Evolutionary conservation across 2,888 invertebrate species (phyloP).

Genomic region (Tinea pellionella): DNA sequence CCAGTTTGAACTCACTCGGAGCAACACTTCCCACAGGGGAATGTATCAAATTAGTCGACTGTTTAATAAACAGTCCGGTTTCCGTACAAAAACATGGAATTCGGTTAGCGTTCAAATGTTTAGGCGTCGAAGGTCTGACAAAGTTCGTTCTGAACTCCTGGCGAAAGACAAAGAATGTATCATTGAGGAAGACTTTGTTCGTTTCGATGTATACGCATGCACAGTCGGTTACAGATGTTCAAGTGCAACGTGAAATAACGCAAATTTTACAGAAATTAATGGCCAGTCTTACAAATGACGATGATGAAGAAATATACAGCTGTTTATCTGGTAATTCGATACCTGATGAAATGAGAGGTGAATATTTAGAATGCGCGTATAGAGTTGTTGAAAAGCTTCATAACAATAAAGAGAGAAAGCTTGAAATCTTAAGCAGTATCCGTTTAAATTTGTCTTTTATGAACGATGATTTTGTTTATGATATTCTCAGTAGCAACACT

Average conservation of each 20-base stretch:
- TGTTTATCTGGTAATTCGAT: conserved; percentile 23
- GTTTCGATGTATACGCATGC: not conserved
- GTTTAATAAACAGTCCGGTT: conserved; percentile 31
- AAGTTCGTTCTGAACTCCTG: conserved; percentile 20
- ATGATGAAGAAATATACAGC: conserved; percentile 30
- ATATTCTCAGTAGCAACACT: too few relatives aligned
- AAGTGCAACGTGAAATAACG: conserved; percentile 25
- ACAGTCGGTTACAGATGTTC: conserved; percentile 16
- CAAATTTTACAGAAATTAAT: conserved; percentile 31
- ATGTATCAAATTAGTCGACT: conserved; percentile 29
- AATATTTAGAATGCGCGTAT: conserved; percentile 21
- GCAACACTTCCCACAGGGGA: conserved; percentile 27
- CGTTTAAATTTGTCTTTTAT: conserved; percentile 22
- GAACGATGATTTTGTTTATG: conserved; percentile 25
- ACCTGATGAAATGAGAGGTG: conserved; percentile 23
- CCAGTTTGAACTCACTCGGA: conserved; percentile 32
- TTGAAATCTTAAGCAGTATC: conserved; percentile 22
- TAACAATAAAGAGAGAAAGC: not conserved
- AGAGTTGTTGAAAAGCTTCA: not conserved
- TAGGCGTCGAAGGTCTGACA: conserved; percentile 27
- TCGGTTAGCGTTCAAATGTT: conserved; percentile 35
- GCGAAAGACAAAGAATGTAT: conserved; percentile 38
- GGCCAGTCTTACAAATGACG: conserved; percentile 28
- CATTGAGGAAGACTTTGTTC: conserved; percentile 30
- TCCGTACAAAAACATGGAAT: conserved; percentile 41